These are phyloP conservation scores for Thereva nobilitata DNA, from an alignment of 2,888 invertebrate genomes.

Conservation along the genomic window DNA sequence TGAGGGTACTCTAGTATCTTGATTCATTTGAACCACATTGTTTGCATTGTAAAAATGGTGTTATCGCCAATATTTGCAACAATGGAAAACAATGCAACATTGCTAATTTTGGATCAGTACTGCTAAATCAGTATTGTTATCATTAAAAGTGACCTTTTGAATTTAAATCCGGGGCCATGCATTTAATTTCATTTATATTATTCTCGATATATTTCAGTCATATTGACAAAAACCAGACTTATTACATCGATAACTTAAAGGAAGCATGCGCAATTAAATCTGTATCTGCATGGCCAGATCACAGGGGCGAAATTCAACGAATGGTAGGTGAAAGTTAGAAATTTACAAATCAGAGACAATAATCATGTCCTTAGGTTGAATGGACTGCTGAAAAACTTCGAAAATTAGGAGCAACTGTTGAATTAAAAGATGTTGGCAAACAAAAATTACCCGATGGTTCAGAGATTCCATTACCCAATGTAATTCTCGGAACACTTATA, in stretches of 20 bases:
- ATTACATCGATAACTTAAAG: slow-evolving; percentile 76
- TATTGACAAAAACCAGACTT: slow-evolving; percentile 75
- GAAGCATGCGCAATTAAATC: slow-evolving; percentile 92
- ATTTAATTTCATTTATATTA: neutral
- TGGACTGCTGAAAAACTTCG: slow-evolving; percentile 75
- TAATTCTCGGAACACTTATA: slow-evolving; percentile 79
- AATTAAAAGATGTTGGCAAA: slow-evolving; percentile 76
- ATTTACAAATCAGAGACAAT: neutral
- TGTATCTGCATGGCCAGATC: slow-evolving; percentile 89
- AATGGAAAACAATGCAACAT: too few species aligned
- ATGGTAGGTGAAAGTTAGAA: slow-evolving; percentile 62
- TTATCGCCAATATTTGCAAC: too few species aligned
- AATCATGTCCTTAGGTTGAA: slow-evolving; percentile 58
- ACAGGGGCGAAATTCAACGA: slow-evolving; percentile 75
- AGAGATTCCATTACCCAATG: slow-evolving; percentile 80
- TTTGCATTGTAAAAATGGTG: too few species aligned
- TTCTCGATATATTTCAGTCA: slow-evolving; percentile 6
- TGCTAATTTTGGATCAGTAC: too few species aligned
- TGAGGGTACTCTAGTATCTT: too few species aligned
- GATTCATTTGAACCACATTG: too few species aligned
- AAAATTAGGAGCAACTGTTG: slow-evolving; percentile 71
- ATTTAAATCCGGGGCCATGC: neutral
- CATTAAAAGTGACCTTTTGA: too few species aligned
- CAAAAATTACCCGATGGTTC: slow-evolving; percentile 74
- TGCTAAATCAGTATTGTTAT: too few species aligned